Evolutionary conservation across 2,888 invertebrate genomes (phyloP).

Genomic region (Hybos culiciformis): DNA sequence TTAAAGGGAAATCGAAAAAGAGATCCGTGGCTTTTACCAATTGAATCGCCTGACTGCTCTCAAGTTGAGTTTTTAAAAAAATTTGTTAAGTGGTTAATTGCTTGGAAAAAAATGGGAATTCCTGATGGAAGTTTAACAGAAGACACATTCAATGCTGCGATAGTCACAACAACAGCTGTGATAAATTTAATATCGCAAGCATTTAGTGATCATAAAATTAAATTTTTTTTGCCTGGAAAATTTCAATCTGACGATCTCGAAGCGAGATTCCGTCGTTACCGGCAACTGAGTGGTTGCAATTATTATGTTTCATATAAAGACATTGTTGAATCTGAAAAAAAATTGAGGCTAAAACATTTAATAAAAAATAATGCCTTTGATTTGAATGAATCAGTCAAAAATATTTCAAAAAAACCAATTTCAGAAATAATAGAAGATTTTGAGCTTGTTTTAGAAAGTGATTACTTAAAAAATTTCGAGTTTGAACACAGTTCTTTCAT

Average conservation of each 20-base stretch:
- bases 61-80: neutral
- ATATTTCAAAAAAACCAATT: no score
- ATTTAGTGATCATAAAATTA: neutral
- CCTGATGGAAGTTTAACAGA: neutral
- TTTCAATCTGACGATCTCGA: conserved; percentile 13
- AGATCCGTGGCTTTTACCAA: neutral
- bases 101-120: neutral
- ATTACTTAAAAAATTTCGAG: no score
- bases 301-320: conserved; percentile 11
- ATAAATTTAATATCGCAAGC: neutral
- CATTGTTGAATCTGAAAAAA: conserved; percentile 12
- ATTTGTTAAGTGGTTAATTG: neutral
- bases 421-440: no score
- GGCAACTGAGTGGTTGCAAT: conserved; percentile 8
- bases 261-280: conserved; percentile 11
- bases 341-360: conserved; percentile 1
- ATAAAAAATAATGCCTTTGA: no score
- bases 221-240: conserved; percentile 6
- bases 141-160: neutral
- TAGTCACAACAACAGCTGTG: neutral
- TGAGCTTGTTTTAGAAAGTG: no score
- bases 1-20: neutral
- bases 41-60: neutral
- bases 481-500: no score
- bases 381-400: no score